phyloP scores from a whole-genome alignment of 2,888 invertebrate species.

The Xanthia icteritia region DNA sequence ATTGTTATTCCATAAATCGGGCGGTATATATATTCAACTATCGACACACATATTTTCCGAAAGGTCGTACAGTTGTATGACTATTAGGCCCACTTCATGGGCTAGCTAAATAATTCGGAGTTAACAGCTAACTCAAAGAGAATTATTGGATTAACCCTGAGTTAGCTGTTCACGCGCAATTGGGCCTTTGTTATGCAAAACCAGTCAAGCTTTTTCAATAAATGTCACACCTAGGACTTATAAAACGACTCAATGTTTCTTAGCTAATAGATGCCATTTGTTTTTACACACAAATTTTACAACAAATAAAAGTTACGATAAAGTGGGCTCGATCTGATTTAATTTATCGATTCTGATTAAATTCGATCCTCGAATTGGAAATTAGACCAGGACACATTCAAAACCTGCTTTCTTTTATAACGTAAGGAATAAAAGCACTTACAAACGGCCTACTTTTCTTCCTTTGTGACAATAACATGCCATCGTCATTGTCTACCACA shows the following conservation, averaged over 20 bases:
- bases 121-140: too few relatives aligned
- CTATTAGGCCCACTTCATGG: not conserved
- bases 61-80: not conserved
- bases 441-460: conserved; percentile 28
- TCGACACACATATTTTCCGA: not conserved
- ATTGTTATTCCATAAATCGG: not conserved
- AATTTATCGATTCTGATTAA: not conserved
- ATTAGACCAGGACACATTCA: not conserved
- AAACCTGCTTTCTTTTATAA: not conserved
- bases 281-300: too few relatives aligned
- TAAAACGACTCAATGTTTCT: not conserved
- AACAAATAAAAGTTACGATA: too few relatives aligned
- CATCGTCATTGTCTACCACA: conserved; percentile 18
- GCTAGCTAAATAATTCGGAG: too few relatives aligned
- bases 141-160: too few relatives aligned
- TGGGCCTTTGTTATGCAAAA: not conserved
- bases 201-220: not conserved
- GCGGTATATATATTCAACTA: not conserved
- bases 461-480: not conserved
- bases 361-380: not conserved
- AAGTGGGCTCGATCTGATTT: not conserved
- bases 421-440: conserved; percentile 6
- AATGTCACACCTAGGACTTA: not conserved
- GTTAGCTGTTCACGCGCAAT: too few relatives aligned
- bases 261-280: too few relatives aligned